phyloP scores from a whole-genome alignment of 1,140 invertebrate species.

The Lutraria rhynchaena region DNA sequence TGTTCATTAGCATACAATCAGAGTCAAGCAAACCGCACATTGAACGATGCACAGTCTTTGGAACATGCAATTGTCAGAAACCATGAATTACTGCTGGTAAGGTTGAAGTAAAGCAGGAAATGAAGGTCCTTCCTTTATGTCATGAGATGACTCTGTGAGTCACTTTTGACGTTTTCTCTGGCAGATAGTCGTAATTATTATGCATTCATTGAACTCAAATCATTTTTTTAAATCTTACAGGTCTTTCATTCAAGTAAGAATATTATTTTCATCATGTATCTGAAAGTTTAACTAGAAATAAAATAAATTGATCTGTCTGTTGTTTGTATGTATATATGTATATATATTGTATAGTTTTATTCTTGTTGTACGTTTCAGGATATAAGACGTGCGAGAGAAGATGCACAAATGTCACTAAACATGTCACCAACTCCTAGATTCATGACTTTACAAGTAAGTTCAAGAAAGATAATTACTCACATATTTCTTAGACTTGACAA shows the following conservation, averaged over 20 bases:
- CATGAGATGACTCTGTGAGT: too few species aligned
- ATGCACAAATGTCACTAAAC: conserved; percentile 1
- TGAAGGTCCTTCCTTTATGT: too few species aligned
- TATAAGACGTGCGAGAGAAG: conserved; percentile 13
- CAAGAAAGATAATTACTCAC: too few species aligned
- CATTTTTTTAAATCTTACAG: too few species aligned
- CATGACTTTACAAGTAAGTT: conserved; percentile 54
- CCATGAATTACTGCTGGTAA: conserved; percentile 38
- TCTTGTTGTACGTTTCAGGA: conserved; percentile 18
- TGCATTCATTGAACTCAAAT: too few species aligned
- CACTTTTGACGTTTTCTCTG: too few species aligned
- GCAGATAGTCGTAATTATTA: too few species aligned
- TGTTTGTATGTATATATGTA: too few species aligned
- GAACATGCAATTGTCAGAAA: conserved; percentile 43
- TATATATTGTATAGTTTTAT: background rate
- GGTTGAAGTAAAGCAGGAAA: too few species aligned
- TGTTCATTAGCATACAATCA: conserved; percentile 53
- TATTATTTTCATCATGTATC: background rate
- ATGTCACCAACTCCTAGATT: conserved; percentile 47
- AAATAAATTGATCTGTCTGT: too few species aligned
- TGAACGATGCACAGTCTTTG: background rate
- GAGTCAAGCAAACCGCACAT: conserved; percentile 19
- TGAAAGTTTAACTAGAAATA: too few species aligned
- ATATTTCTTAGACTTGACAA: too few species aligned
- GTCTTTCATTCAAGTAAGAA: background rate